Conservation (phyloP, 2,888 invertebrate genomes). For the Eupsilia transversa region DNA sequence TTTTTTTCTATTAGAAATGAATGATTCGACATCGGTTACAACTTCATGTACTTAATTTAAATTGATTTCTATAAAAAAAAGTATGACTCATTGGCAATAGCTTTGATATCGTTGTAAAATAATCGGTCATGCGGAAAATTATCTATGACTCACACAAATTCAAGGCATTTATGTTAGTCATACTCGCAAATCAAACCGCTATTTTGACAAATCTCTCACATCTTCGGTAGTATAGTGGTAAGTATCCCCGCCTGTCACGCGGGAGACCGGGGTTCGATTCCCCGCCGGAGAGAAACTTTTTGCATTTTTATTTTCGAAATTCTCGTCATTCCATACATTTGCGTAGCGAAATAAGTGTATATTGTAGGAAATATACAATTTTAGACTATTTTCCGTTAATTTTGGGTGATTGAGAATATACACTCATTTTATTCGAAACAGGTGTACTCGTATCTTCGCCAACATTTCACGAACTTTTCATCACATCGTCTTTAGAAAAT, state of each 20-base stretch:
- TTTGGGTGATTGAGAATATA: neutral
- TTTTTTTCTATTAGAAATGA: neutral
- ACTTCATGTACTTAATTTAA: constrained; percentile 3
- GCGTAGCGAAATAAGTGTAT: accelerated
- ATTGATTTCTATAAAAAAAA: constrained; percentile 32
- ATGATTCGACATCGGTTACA: constrained; percentile 8
- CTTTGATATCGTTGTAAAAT: constrained; percentile 13
- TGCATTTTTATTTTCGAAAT: constrained; percentile 35
- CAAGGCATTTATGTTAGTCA: constrained; percentile 9
- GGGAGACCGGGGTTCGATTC: constrained; percentile 91
- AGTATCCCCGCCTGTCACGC: constrained; percentile 91
- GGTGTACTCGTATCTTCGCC: neutral
- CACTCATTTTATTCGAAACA: neutral
- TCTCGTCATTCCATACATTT: accelerated
- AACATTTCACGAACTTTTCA: neutral
- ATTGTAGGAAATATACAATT: accelerated
- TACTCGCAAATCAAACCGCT: constrained; percentile 6
- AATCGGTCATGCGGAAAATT: constrained; percentile 33
- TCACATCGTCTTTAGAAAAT: neutral
- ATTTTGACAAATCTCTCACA: neutral
- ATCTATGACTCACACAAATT: constrained; percentile 38
- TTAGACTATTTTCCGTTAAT: neutral
- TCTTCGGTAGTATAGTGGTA: constrained; percentile 91
- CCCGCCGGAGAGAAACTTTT: constrained; percentile 87
- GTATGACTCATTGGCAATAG: constrained; percentile 39